These are phyloP conservation scores for Anoura caudifer DNA, from an alignment of 2,113 vertebrate species.

Conservation along the genomic window DNA sequence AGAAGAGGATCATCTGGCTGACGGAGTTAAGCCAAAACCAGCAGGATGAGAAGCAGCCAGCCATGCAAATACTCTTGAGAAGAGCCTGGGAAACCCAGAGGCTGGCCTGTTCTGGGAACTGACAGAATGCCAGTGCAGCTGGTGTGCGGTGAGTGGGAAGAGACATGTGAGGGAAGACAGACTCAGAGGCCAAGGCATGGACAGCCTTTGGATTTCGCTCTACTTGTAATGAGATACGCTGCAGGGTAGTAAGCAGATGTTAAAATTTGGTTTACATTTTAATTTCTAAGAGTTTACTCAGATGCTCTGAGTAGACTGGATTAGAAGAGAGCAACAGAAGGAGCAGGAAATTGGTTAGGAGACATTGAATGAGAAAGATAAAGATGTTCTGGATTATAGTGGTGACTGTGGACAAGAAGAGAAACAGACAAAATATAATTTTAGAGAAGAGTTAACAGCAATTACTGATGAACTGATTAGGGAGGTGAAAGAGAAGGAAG, in stretches of 20 bases:
- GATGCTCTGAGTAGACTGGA: not conserved
- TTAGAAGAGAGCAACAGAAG: not conserved
- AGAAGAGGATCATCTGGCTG: not conserved
- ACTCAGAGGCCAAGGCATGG: not conserved
- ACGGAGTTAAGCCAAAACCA: not conserved
- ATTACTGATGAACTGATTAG: not conserved
- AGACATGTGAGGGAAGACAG: not conserved
- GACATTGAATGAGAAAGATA: not conserved
- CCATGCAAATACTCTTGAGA: not conserved
- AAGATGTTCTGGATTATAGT: fast-evolving
- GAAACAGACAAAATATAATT: not conserved
- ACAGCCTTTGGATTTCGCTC: constrained; percentile 46
- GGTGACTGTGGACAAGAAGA: not conserved
- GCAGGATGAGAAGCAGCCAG: not conserved
- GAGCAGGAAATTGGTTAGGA: not conserved
- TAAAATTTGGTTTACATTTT: constrained; percentile 44
- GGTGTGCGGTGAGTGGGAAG: not conserved
- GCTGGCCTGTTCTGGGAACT: not conserved
- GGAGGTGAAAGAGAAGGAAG: not conserved
- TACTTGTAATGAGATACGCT: constrained; percentile 10
- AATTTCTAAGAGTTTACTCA: constrained; percentile 42
- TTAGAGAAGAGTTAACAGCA: not conserved
- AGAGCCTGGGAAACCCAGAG: not conserved
- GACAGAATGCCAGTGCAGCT: not conserved
- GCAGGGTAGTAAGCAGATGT: constrained; percentile 34